Conservation (phyloP, 2,797 vertebrate species). For the Anguilla anguilla region DNA sequence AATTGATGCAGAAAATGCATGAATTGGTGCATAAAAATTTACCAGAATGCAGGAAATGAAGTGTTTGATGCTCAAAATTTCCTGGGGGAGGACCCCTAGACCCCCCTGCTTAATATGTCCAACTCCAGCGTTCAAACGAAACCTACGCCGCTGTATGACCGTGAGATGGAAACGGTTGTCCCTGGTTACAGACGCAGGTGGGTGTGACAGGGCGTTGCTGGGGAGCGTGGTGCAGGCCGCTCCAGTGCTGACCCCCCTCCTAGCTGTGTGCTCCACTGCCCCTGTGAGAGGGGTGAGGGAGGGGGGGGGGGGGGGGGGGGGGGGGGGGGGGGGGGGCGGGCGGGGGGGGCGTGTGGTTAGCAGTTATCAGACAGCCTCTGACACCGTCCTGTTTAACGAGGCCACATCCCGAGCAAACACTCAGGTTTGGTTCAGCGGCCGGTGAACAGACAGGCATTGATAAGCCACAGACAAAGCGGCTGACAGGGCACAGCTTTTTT, state of each 20-base stretch:
- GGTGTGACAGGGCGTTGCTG: not conserved
- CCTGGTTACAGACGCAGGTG: slow-evolving; percentile 4
- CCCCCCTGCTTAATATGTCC: too few relatives aligned
- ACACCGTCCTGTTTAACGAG: slow-evolving; percentile 43
- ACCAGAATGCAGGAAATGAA: too few relatives aligned
- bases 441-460: not conserved
- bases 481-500: not conserved
- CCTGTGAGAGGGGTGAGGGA: slow-evolving; percentile 7
- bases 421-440: slow-evolving; percentile 20
- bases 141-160: too few relatives aligned
- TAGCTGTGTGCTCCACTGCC: slow-evolving; percentile 45
- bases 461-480: slow-evolving; percentile 16
- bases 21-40: too few relatives aligned
- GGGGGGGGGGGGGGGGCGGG: not conserved
- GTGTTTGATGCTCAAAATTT: too few relatives aligned
- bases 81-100: too few relatives aligned
- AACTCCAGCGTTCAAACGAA: too few relatives aligned
- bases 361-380: not conserved
- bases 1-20: too few relatives aligned
- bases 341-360: not conserved
- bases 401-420: slow-evolving; percentile 42
- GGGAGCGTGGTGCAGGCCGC: not conserved
- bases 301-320: too few relatives aligned
- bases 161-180: not conserved
- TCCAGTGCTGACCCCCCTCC: not conserved